phyloP scores from a whole-genome alignment of 1,140 invertebrate species.

The Rhynchophorus ferrugineus region DNA sequence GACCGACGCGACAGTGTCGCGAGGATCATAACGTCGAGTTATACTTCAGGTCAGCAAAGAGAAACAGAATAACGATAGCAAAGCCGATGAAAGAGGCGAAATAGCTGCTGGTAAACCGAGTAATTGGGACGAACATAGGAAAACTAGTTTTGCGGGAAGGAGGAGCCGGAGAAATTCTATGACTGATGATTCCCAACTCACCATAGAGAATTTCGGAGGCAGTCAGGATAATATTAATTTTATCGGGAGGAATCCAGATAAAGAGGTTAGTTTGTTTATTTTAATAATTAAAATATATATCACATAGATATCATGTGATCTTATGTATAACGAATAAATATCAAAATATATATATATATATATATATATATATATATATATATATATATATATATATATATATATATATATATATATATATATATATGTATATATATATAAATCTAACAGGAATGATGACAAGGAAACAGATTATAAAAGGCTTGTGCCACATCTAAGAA shows the following conservation, averaged over 20 bases:
- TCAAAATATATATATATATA: no score
- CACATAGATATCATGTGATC: no score
- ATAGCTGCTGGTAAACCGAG: conserved; percentile 71
- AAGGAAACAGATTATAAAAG: no score
- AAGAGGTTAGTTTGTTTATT: conserved; percentile 48
- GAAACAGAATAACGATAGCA: conserved; percentile 52
- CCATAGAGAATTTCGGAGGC: conserved; percentile 86
- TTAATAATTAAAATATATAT: conserved; percentile 12
- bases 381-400: no score
- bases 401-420: no score
- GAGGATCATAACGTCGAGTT: no score
- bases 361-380: no score
- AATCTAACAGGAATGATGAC: no score
- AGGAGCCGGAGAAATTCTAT: conserved; percentile 76
- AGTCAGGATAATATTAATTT: conserved; percentile 70
- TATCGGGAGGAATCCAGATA: conserved; percentile 65
- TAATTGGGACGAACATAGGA: conserved; percentile 69
- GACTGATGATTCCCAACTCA: conserved; percentile 80
- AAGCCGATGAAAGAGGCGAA: conserved; percentile 55
- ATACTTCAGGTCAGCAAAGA: conserved; percentile 52
- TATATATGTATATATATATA: no score
- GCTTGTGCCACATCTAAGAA: no score
- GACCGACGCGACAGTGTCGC: no score
- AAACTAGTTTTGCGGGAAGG: conserved; percentile 68
- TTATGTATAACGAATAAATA: no score